These are phyloP conservation scores for Pantherophis guttatus DNA, from an alignment of 2,113 vertebrate genomes.

Conservation along the genomic window DNA sequence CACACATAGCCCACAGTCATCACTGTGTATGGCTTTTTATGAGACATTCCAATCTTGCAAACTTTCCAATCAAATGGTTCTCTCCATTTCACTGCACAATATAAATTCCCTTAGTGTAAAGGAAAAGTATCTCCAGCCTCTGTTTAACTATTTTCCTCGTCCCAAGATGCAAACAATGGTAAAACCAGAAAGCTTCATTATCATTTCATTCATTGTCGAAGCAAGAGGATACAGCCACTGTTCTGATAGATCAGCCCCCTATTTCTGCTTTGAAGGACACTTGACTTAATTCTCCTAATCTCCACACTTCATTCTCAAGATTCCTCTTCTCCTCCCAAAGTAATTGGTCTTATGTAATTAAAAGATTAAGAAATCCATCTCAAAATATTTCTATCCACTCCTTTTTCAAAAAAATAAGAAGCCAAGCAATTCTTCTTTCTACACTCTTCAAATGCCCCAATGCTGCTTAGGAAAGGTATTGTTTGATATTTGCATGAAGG, in stretches of 20 bases:
- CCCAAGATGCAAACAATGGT: not conserved
- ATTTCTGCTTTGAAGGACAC: not conserved
- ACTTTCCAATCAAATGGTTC: not conserved
- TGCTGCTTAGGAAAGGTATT: conserved; percentile 19
- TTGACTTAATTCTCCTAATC: not conserved
- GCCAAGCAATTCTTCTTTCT: not conserved
- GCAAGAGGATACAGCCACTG: not conserved
- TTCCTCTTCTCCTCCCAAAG: conserved; percentile 17
- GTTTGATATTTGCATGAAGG: not conserved
- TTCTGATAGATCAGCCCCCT: not conserved
- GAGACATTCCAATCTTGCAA: not conserved
- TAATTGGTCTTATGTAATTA: conserved; percentile 12
- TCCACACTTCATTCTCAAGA: not conserved
- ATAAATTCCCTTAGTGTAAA: not conserved
- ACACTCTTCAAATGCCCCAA: rapidly evolving
- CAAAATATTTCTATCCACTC: not conserved
- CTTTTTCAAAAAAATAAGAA: conserved; percentile 6
- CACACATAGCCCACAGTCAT: not conserved
- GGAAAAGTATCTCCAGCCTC: not conserved
- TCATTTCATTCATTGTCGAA: not conserved
- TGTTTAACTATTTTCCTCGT: not conserved
- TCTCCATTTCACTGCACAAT: not conserved
- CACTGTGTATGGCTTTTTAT: not conserved
- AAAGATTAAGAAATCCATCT: conserved; percentile 10
- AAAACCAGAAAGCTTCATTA: not conserved